Evolutionary conservation across 2,888 invertebrate genomes (phyloP), one percentile per base, ranked within the genome.

Genomic region (Notodonta dromedarius): DNA sequence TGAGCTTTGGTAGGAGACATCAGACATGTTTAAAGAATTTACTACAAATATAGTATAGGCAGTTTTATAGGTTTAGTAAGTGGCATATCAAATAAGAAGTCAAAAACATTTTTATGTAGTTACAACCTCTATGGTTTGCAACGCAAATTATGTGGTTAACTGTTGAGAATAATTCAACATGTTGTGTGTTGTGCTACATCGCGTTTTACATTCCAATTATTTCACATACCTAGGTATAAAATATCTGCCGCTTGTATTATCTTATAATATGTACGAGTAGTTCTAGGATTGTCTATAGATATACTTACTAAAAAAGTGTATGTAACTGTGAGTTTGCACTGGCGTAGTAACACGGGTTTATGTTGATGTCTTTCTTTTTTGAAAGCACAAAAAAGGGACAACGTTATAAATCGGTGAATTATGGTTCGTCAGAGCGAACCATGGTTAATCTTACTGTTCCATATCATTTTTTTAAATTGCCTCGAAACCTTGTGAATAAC

Each of bases 1-100:
- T 58, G 46, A 61, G 50, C 55, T 57, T 61, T 60, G 72, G 67
- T 70, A 69, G 61, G 58, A 58, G 52, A n/a, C 11, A 24, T 24
- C 24, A 24, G 24, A 24, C 51, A 51, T 16, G 56, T 56, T 63
- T 50, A 44, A 54, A 51, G 59, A 54, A 32, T 61, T 42, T 11
- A 53, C 59, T 57, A 58, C 60, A 57, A 14, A 56, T n/a, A 44
- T 16, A 44, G 42, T n/a, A 44, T 16, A 44, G 42, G 57, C 57
- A n/a, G 13, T n/a, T n/a, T n/a, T 7, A 35, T 35, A 35, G 35
- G 7, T 35, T 35, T 35, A 6, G 35, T 35, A 4, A 44, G 44
- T 44, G 4, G n/a, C 11, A 14, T 14, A 48, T 11, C 48, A 48
- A 48, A 48, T 14, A 61, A 65, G 64, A 62, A 58, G 56, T 61